A percentile compares a stretch with the other conserved stretches of the same genome.
phyloP scores from a whole-genome alignment of 2,113 vertebrate genomes.

The Sus scrofa region DNA sequence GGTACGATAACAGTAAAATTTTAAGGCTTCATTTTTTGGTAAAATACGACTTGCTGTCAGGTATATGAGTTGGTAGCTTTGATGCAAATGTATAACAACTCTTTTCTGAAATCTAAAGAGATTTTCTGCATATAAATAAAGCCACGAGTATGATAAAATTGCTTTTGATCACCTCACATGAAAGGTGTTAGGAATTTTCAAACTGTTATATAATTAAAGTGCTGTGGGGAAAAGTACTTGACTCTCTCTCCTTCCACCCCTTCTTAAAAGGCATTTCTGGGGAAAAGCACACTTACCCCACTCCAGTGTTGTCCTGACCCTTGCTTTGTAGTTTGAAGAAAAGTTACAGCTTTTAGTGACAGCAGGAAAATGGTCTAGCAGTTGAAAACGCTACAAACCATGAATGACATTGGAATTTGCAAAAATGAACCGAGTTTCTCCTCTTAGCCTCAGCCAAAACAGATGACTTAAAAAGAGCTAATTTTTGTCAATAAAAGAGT shows the following conservation, averaged over 20 bases:
- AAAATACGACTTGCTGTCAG: slow-evolving; percentile 91
- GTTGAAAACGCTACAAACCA: slow-evolving; percentile 37
- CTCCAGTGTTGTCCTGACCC: slow-evolving; percentile 46
- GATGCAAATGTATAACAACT: slow-evolving; percentile 84
- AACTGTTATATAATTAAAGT: slow-evolving; percentile 70
- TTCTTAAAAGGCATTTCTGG: slow-evolving; percentile 59
- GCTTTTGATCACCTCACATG: slow-evolving; percentile 75
- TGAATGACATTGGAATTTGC: neutral
- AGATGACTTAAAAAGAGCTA: neutral
- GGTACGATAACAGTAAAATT: slow-evolving; percentile 87
- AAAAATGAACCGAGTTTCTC: neutral
- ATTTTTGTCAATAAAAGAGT: neutral
- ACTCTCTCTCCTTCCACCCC: neutral
- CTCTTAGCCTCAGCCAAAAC: neutral
- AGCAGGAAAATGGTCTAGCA: slow-evolving; percentile 28
- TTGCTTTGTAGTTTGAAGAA: slow-evolving; percentile 56
- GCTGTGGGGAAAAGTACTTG: neutral
- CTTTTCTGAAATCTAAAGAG: slow-evolving; percentile 84
- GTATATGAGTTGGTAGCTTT: slow-evolving; percentile 89
- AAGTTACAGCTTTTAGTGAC: slow-evolving; percentile 38
- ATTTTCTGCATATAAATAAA: slow-evolving; percentile 84
- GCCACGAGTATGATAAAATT: slow-evolving; percentile 41
- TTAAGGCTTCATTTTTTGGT: slow-evolving; percentile 86
- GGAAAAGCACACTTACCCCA: neutral
- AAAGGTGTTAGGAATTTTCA: slow-evolving; percentile 74